Evolutionary conservation across 2,113 vertebrate genomes (phyloP), one percentile per base, ranked within the genome.

Genomic region (Ptilorrhoa leucosticta): DNA sequence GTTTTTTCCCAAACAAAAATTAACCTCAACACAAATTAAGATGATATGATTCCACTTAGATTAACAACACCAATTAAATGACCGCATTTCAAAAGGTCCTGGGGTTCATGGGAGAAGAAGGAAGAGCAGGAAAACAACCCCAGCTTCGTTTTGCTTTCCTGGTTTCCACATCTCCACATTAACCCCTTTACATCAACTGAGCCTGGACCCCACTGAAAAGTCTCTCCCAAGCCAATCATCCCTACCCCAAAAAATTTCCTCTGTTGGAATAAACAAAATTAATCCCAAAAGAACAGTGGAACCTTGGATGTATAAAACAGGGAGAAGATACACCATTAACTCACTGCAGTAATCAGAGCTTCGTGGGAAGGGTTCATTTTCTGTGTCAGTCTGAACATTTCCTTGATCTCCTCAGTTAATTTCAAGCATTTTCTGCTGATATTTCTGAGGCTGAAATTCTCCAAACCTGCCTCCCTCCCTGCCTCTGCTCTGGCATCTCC

Each of bases 1-100:
- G 48, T 39, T 68, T 72, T 69, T 63, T 3, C 19, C 58, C 66
- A 71, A 94, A 95, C 37, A 94, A 90, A 95, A 90, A 80, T 94
- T 44, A 88, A 64, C 83, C 63, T 76, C 76, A 13, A 18, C 33
- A 53, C 40, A 72, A 88, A 92, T 69, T 10, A 76, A 61, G 89
- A 72, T 51, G 8, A 61, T 68, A 22, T 2, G 54, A 92, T 56
- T 69, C 58, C 30, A 44, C 37, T 64, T 77, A 28, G 57, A 80
- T 92, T 89, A 89, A 96, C 12, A 7, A 31, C 57, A 39, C 47
- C 66, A 84, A 71, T 95, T 84, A 92, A 31, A 45, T 48, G 17
- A 81, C 40, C 3, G 15, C 20, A 3, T 65, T 90, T 70, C 44
- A 70, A 35, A 54, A 39, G 37, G 65, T 79, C 56, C 35, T 15